These are phyloP conservation scores for Enteromius viviparus DNA, from an alignment of 2,797 vertebrate species.

Conservation along the genomic window DNA sequence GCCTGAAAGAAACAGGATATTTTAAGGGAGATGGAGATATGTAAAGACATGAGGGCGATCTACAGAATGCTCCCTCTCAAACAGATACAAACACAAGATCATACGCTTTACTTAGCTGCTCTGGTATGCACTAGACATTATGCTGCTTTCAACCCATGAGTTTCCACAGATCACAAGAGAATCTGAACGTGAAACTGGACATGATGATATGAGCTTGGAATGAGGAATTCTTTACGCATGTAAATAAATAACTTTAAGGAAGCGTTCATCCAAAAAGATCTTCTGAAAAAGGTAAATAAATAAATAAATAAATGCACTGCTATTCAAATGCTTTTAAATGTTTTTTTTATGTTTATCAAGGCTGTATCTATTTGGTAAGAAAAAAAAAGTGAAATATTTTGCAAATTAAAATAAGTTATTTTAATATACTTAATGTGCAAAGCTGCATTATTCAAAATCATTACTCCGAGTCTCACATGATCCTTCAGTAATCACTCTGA, in stretches of 20 bases:
- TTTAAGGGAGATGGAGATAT: slow-evolving; percentile 33
- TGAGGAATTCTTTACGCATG: not conserved
- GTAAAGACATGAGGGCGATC: slow-evolving; percentile 19
- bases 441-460: too few relatives aligned
- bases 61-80: not conserved
- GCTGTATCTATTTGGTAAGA: too few relatives aligned
- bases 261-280: not conserved
- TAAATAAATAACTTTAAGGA: slow-evolving; percentile 3
- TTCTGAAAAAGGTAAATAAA: not conserved
- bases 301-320: too few relatives aligned
- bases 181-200: slow-evolving; percentile 6
- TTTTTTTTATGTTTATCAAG: too few relatives aligned
- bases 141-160: not conserved
- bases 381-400: too few relatives aligned
- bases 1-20: slow-evolving; percentile 31
- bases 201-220: slow-evolving; percentile 18
- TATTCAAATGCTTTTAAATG: not conserved
- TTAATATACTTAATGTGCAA: too few relatives aligned
- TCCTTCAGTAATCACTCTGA: too few relatives aligned
- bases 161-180: not conserved
- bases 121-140: slow-evolving; percentile 33
- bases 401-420: too few relatives aligned
- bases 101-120: slow-evolving; percentile 16
- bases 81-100: slow-evolving; percentile 35
- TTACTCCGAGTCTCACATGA: not conserved